Percentiles rank a stretch among this genome's conserved stretches.
These are phyloP conservation scores for Camelus dromedarius DNA, from an alignment of 2,113 vertebrate genomes.

Conservation along the genomic window DNA sequence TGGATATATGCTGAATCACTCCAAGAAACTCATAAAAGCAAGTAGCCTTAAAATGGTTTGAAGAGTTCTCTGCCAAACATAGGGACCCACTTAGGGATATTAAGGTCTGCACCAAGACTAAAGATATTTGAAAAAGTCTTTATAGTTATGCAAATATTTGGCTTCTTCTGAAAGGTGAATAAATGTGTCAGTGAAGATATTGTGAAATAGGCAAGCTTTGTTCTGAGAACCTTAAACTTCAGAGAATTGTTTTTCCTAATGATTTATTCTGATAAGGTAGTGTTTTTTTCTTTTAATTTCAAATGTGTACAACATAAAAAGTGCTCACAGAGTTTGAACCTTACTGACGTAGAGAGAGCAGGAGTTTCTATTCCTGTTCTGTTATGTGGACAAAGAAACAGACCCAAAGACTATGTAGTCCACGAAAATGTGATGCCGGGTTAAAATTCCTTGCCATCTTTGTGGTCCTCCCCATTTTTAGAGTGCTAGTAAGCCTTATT, in stretches of 20 bases:
- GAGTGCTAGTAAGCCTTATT: neutral
- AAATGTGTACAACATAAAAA: neutral
- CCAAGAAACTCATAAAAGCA: neutral
- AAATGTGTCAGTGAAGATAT: neutral
- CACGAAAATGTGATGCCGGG: neutral
- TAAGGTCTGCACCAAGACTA: neutral
- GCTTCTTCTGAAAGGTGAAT: neutral
- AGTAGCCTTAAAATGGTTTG: neutral
- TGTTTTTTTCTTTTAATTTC: neutral
- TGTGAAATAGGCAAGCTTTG: slow-evolving; percentile 20
- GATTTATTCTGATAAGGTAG: slow-evolving; percentile 15
- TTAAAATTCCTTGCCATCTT: neutral
- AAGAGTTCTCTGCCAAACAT: neutral
- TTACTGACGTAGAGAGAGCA: neutral
- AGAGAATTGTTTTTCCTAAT: slow-evolving; percentile 10
- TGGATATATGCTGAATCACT: neutral
- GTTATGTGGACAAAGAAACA: neutral
- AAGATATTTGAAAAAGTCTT: slow-evolving; percentile 21
- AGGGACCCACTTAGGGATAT: neutral
- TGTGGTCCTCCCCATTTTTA: neutral
- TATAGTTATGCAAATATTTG: slow-evolving; percentile 16
- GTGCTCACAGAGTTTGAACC: neutral
- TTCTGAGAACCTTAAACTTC: slow-evolving; percentile 30
- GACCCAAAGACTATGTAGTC: neutral
- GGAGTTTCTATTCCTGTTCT: slow-evolving; percentile 23